Conservation (phyloP, 2,888 invertebrate genomes). For the Pocota personata region DNA sequence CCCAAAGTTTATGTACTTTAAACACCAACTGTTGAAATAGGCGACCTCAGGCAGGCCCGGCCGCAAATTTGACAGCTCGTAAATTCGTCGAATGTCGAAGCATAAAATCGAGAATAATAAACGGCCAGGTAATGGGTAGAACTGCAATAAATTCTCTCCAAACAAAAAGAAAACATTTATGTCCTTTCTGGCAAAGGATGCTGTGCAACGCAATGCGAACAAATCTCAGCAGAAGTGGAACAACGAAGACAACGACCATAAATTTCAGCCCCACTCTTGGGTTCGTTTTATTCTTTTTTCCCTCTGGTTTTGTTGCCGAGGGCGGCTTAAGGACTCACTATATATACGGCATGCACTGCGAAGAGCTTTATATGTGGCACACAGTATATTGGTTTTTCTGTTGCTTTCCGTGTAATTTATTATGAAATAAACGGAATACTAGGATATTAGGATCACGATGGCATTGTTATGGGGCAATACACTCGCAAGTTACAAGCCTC, state of each 20-base stretch:
- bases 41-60: not conserved
- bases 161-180: slow-evolving; percentile 14
- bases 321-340: slow-evolving; percentile 42
- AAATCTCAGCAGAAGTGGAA: slow-evolving; percentile 30
- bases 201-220: slow-evolving; percentile 16
- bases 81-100: slow-evolving; percentile 53
- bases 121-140: slow-evolving; percentile 57
- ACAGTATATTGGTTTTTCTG: slow-evolving; percentile 39
- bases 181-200: slow-evolving; percentile 3
- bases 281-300: slow-evolving; percentile 23
- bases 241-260: slow-evolving; percentile 51
- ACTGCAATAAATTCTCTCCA: slow-evolving; percentile 48
- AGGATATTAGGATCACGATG: slow-evolving; percentile 42
- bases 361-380: not conserved
- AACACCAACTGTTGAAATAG: slow-evolving; percentile 41
- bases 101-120: slow-evolving; percentile 58
- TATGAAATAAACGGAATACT: slow-evolving; percentile 55
- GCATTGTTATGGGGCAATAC: slow-evolving; percentile 24
- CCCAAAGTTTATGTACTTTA: slow-evolving; percentile 19
- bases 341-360: not conserved
- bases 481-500: not conserved
- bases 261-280: slow-evolving; percentile 27
- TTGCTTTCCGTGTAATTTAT: slow-evolving; percentile 53
- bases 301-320: not conserved
- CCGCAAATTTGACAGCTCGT: slow-evolving; percentile 50